phyloP scores from a whole-genome alignment of 1,140 invertebrate species.

The Drosophila nigromelanica region DNA sequence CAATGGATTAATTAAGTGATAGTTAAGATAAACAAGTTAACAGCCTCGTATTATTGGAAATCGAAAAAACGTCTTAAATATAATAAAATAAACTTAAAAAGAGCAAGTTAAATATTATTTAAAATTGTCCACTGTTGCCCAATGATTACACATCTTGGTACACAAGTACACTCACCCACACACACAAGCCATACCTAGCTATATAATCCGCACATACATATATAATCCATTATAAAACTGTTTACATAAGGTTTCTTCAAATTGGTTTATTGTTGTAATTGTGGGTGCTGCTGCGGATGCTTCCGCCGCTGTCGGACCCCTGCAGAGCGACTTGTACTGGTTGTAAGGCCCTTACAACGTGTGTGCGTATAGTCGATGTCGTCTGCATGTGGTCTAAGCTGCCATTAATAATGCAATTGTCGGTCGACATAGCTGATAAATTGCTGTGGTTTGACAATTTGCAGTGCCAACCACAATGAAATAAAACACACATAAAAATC shows the following conservation, averaged over 20 bases:
- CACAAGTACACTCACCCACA: constrained; percentile 13
- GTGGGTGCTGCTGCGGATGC: neutral
- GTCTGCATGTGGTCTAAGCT: constrained; percentile 65
- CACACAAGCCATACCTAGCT: neutral
- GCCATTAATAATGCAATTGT: constrained; percentile 79
- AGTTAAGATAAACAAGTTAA: no score
- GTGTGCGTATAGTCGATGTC: constrained; percentile 24
- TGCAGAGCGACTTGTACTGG: neutral
- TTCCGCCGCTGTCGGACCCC: neutral
- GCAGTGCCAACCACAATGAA: constrained; percentile 51
- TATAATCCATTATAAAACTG: constrained; percentile 78
- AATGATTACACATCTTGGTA: neutral
- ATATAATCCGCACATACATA: constrained; percentile 34
- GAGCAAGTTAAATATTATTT: neutral
- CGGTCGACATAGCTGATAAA: constrained; percentile 65
- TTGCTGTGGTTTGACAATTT: constrained; percentile 77
- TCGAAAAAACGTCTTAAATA: no score
- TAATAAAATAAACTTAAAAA: neutral
- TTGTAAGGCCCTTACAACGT: constrained; percentile 50
- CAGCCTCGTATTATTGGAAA: no score
- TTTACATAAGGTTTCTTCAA: constrained; percentile 80
- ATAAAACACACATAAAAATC: constrained; percentile 21
- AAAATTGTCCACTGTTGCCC: neutral
- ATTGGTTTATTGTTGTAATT: constrained; percentile 74
- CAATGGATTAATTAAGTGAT: no score